Percentiles rank a stretch among this genome's conserved stretches.
phyloP scores from a whole-genome alignment of 2,113 vertebrate species.

The Paratilapia polleni region DNA sequence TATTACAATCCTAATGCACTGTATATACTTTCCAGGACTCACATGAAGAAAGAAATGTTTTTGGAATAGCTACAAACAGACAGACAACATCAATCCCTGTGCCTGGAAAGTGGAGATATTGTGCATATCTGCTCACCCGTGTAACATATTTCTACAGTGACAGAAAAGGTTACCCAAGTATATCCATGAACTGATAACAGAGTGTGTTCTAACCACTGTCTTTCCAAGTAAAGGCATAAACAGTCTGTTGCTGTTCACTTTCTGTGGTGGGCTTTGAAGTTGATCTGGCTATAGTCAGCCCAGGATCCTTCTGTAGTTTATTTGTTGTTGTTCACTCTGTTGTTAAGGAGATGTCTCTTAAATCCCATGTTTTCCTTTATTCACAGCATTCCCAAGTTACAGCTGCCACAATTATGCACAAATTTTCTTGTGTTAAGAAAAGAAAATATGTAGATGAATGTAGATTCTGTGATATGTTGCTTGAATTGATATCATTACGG shows the following conservation, averaged over 20 bases:
- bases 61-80: not conserved
- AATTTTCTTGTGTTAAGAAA: not conserved
- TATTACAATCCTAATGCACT: not conserved
- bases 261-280: not conserved
- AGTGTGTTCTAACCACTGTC: not conserved
- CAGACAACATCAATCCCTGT: not conserved
- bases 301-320: not conserved
- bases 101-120: not conserved
- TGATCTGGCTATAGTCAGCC: not conserved
- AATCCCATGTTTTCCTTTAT: not conserved
- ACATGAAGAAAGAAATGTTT: accelerated
- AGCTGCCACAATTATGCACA: not conserved
- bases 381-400: not conserved
- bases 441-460: not conserved
- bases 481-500: too few species aligned
- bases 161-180: not conserved
- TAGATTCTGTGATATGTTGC: not conserved
- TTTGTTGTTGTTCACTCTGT: not conserved
- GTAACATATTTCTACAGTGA: not conserved
- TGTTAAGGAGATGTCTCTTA: accelerated
- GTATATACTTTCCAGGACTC: not conserved
- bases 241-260: not conserved
- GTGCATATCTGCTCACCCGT: not conserved
- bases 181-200: not conserved
- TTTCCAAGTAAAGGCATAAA: not conserved